Evolutionary conservation across 2,888 invertebrate species (phyloP), one percentile per base, ranked within the genome.

Genomic region (Opisthograptis luteolata): DNA sequence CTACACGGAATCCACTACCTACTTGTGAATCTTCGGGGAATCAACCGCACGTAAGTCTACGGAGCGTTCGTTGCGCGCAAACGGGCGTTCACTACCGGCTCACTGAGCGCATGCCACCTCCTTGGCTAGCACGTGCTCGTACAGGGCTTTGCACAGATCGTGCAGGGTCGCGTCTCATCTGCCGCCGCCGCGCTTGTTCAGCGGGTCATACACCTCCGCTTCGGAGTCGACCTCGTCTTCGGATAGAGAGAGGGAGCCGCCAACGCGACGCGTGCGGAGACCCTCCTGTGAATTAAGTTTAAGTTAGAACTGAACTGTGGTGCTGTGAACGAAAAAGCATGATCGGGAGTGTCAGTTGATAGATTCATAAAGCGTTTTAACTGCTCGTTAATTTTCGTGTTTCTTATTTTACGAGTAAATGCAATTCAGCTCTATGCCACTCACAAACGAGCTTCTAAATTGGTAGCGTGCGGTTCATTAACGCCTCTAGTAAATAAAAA

Each of bases 141-240:
- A 88, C n/a, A 90, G 64, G 47, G 87, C 89, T 61, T 86, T 85
- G 87, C 89, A 89, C 83, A 89, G 74, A 52, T 88, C 89, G 87
- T 84, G 83, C 82, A 79, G 50, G n/a, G 73, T 81, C 66, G 76
- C 69, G 74, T 86, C 89, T 90, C 89, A 89, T 77, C 90, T 87
- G 53, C 81, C 81, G 27, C 85, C 83, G 3, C 84, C 84, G 3
- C 88, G 73, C 31, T 87, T 88, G 67, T 88, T 86, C 13, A 89
- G 68, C 2, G 91, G 89, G 55, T 88, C 85, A 58, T 89, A 91
- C 59, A 91, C 60, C 55, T 91, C 91, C 0, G 84, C 76, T 43
- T 95, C 96, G 0, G 95, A 94, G 75, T 96, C 96, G 53, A 95
- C 88, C 80, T 96, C 96, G 67, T 95, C 96, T 73, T 96, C 96